These are phyloP conservation scores for Sebastes elongatus DNA, from an alignment of 2,797 vertebrate genomes.

Conservation along the genomic window DNA sequence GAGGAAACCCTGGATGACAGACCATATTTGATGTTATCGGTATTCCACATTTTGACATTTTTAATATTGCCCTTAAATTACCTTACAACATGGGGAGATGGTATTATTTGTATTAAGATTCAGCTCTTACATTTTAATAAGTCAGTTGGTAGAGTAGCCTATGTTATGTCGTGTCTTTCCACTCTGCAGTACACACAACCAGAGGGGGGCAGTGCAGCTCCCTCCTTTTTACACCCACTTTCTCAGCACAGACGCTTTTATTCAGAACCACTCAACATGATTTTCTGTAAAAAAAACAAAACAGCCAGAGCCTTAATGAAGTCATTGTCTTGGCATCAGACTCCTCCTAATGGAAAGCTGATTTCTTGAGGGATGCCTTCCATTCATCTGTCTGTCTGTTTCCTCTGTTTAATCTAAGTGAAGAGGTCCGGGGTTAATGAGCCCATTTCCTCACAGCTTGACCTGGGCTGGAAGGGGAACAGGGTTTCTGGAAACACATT, in stretches of 20 bases:
- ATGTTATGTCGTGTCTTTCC: background rate
- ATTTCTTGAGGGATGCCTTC: background rate
- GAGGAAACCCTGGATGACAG: background rate
- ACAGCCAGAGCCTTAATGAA: slow-evolving; percentile 10
- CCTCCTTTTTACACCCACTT: background rate
- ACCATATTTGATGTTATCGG: background rate
- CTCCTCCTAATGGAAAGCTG: background rate
- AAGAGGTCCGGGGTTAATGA: slow-evolving; percentile 20
- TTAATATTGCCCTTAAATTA: background rate
- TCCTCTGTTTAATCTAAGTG: background rate
- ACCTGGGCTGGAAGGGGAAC: background rate
- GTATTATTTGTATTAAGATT: background rate
- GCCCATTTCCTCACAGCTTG: slow-evolving; percentile 3
- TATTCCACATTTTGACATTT: background rate
- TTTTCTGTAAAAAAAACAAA: background rate
- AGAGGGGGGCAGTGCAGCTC: slow-evolving; percentile 32
- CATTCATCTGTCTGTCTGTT: background rate
- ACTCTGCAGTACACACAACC: background rate
- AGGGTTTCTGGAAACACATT: background rate
- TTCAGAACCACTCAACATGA: background rate
- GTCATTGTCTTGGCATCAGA: slow-evolving; percentile 1
- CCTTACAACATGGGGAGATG: background rate
- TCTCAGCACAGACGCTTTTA: background rate
- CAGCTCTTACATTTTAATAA: background rate
- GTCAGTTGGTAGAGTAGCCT: background rate